Evolutionary conservation across 2,888 invertebrate genomes (phyloP).

Genomic region (Stenurella melanura): DNA sequence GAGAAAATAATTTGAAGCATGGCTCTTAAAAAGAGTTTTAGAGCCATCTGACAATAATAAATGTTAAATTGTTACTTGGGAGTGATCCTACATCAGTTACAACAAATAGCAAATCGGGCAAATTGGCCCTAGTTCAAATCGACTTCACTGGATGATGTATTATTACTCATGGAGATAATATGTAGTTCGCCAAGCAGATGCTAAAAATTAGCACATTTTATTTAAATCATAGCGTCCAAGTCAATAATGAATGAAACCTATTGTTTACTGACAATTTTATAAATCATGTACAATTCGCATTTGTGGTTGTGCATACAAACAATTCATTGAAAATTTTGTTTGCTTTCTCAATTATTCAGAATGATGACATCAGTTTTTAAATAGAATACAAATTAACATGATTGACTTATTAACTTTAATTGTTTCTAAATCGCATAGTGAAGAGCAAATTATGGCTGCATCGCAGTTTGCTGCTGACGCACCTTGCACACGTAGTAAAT

Average conservation of each 20-base stretch:
- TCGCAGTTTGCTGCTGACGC: not conserved
- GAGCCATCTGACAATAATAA: too few species aligned
- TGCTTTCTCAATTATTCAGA: slow-evolving; percentile 14
- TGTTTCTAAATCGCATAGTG: slow-evolving; percentile 12
- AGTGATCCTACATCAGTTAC: not conserved
- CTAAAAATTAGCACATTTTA: not conserved
- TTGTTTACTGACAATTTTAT: slow-evolving; percentile 9
- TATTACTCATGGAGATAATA: slow-evolving; percentile 20
- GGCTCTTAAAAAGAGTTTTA: too few species aligned
- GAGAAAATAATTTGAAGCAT: too few species aligned
- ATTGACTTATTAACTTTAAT: slow-evolving; percentile 26
- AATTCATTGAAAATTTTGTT: slow-evolving; percentile 18
- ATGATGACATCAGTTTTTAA: slow-evolving; percentile 28
- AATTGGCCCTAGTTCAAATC: slow-evolving; percentile 11
- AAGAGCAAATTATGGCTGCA: not conserved
- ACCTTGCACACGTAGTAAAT: not conserved
- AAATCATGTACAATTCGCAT: not conserved
- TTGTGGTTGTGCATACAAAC: not conserved
- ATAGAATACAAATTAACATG: slow-evolving; percentile 30
- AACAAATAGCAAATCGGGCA: not conserved
- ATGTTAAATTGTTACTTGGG: too few species aligned
- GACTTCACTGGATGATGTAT: slow-evolving; percentile 13
- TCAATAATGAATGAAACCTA: slow-evolving; percentile 1
- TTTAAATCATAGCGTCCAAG: not conserved
- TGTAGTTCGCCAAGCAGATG: slow-evolving; percentile 7